Percentiles rank a stretch among this genome's conserved stretches.
Evolutionary conservation across 2,113 vertebrate species (phyloP).

Genomic region (Thermophis baileyi): DNA sequence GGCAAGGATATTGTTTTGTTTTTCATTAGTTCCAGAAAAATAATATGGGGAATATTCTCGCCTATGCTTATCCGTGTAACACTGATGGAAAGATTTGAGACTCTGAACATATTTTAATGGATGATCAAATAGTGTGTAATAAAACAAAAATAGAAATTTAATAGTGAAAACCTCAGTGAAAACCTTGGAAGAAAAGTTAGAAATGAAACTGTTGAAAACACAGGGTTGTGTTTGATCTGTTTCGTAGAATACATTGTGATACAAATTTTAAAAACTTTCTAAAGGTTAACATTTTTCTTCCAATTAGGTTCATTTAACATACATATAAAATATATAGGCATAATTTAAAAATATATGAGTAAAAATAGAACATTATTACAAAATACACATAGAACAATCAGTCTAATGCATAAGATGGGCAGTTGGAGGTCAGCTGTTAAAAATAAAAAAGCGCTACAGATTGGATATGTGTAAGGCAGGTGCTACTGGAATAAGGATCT

Average conservation of each 20-base stretch:
- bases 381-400: not conserved
- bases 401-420: not conserved
- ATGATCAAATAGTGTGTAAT: not conserved
- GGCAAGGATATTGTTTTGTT: slow-evolving; percentile 45
- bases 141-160: not conserved
- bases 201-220: not conserved
- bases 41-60: not conserved
- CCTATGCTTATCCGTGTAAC: not conserved
- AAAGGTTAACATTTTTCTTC: not conserved
- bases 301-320: not conserved
- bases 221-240: not conserved
- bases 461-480: not conserved
- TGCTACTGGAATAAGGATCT: not conserved
- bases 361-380: not conserved
- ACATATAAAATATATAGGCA: not conserved
- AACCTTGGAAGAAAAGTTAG: not conserved
- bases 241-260: not conserved
- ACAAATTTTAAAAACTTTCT: not conserved
- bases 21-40: slow-evolving; percentile 13
- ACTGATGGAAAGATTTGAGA: not conserved
- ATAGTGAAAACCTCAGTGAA: not conserved
- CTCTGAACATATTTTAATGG: not conserved
- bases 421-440: not conserved
- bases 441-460: not conserved
- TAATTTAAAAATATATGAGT: not conserved